Evolutionary conservation across 2,797 vertebrate species (phyloP), one percentile per base, ranked within the genome.

Genomic region (Epinephelus coioides): DNA sequence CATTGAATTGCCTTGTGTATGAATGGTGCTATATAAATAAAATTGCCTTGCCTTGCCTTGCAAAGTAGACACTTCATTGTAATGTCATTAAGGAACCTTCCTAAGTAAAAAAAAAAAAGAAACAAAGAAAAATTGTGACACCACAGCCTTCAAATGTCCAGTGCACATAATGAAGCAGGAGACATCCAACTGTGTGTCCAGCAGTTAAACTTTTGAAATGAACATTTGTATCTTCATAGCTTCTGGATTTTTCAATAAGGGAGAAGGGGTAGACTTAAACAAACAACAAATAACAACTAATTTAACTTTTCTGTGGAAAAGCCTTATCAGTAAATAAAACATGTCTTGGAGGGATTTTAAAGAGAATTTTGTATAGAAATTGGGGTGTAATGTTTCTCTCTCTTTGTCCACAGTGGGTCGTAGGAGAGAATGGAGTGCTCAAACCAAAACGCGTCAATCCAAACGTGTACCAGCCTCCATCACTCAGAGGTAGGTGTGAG

Each of bases 391-490:
- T 60, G 25, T 13, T 34, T 43, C 19, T 50, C 25, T 81, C 40
- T 84, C 2, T 68, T 14, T 78, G 44, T 72, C 69, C 10, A 4
- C 94, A 99, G 97, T 97, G 97, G 95, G 94, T 96, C 2, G 95
- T 97, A 0, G 97, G 97, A 25, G 98, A 99, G 86, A 97, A 97
- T n/a, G 97, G 97, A 21, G 95, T 97, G 78, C 96, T 97, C 34
- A 98, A 98, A 94, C 97, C 97, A 80, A 99, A 97, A 91, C 96
- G 97, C 88, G 83, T 97, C 89, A 97, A 96, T 86, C 96, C 97
- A 68, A 97, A 96, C 78, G 95, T 96, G 88, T 99, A 99, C 79
- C 97, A 97, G 1, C 98, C 98, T 0, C 98, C 98, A 25, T 98
- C 98, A 40, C 96, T 99, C 88, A 99, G 96, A 99, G 98, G 98